A percentile compares a stretch with the other conserved stretches of the same genome.
phyloP scores from a whole-genome alignment of 2,797 vertebrate species.

The Danio tinwini region DNA sequence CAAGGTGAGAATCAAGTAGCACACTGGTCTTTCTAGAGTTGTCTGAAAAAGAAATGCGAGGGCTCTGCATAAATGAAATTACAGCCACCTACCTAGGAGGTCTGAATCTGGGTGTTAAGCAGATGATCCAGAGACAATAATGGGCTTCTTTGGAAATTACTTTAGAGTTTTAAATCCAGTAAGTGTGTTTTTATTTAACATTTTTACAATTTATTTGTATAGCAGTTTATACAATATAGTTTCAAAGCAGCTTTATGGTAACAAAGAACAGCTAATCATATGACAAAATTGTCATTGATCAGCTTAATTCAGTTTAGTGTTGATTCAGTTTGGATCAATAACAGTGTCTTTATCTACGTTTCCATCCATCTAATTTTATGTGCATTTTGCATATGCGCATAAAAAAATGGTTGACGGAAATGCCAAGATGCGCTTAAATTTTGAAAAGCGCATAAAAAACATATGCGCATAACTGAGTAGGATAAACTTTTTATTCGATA shows the following conservation, averaged over 20 bases:
- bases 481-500: too few relatives aligned
- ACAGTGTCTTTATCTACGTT: too few relatives aligned
- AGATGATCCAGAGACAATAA: neutral
- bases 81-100: neutral
- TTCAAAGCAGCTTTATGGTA: neutral
- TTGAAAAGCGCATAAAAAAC: too few relatives aligned
- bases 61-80: conserved; percentile 10
- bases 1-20: neutral
- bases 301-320: neutral
- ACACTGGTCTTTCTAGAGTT: neutral
- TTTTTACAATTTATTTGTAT: neutral
- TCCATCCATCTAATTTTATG: too few relatives aligned
- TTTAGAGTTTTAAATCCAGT: neutral
- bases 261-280: too few relatives aligned
- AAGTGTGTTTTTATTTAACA: neutral
- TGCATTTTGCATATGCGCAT: too few relatives aligned
- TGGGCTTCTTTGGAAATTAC: neutral
- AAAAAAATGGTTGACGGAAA: too few relatives aligned
- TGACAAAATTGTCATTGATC: neutral
- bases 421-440: too few relatives aligned
- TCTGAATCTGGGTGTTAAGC: conserved; percentile 2
- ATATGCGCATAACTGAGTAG: too few relatives aligned
- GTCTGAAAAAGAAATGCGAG: neutral
- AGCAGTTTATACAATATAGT: too few relatives aligned
- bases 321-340: neutral